Base-by-base conservation (phyloP, 2,888 invertebrate species). In the Acleris holmiana region DNA sequence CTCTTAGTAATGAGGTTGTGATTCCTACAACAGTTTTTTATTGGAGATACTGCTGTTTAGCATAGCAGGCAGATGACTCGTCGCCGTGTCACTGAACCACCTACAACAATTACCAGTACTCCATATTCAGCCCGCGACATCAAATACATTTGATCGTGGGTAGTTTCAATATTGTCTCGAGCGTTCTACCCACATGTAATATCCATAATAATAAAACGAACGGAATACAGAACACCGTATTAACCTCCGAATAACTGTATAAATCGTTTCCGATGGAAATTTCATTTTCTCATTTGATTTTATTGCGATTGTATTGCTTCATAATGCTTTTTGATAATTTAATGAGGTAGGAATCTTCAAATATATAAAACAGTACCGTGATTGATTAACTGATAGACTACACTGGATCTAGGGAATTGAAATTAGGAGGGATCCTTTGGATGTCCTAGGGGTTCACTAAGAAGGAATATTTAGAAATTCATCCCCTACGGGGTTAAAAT, bases 151-250 rank as follows among this genome's bases (percentile, higher is more conserved):
- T 46, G 46, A 46, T 57, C 49, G n/a, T 47, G 50, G 57, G 35
- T 51, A 51, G 29, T 58, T 58, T 19, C 46, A 63, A 58, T 58
- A 63, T 47, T 40, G 53, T 55, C 59, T 59, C 49, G 44, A 59
- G 49, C 49, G 8, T 41, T 10, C 41, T 69, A 68, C 66, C 18
- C 67, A 69, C 70, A 67, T 67, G 62, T 68, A 71, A 74, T 73
- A 74, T 61, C 55, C 35, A 35, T 35, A 63, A 68, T 63, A 66
- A 49, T 48, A 29, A 29, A 17, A 21, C 48, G 50, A 5, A 44
- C 69, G 70, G 76, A 77, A 77, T 77, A 77, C 68, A 72, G 55
- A 76, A 72, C 61, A 68, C 64, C 59, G 69, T 56, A 74, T 76
- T 76, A 76, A 69, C 69, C 66, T 67, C 68, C 61, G 63, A 71